Conservation (phyloP, 1,140 invertebrate genomes). For the Sminthurinus signatus region DNA sequence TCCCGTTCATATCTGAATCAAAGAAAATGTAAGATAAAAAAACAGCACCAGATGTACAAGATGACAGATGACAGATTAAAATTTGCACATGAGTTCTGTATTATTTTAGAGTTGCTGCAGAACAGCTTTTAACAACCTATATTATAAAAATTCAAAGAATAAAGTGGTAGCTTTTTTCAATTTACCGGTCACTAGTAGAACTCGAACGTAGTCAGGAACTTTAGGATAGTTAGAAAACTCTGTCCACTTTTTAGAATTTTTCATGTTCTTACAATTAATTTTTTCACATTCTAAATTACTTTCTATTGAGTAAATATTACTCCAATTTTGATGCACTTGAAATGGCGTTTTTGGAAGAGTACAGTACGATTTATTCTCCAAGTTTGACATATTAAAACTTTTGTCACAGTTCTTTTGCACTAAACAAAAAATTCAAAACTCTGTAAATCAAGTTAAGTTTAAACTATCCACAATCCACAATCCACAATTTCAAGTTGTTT, state of each 20-base stretch:
- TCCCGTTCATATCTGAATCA: constrained; percentile 16
- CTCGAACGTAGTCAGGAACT: constrained; percentile 16
- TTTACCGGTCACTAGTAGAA: constrained; percentile 17
- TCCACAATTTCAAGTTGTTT: too few relatives aligned
- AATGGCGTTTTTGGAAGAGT: too few relatives aligned
- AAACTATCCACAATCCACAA: too few relatives aligned
- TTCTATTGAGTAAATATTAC: neutral
- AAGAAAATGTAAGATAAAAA: neutral
- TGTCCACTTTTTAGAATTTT: too few relatives aligned
- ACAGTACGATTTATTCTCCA: neutral
- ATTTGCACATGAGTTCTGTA: neutral
- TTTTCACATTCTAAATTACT: neutral
- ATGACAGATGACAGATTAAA: neutral
- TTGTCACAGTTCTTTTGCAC: too few relatives aligned
- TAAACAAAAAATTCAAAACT: too few relatives aligned
- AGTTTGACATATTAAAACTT: too few relatives aligned
- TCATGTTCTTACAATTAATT: neutral
- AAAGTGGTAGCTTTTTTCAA: neutral
- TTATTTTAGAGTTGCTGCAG: neutral
- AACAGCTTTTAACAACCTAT: neutral
- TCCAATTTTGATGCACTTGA: neutral
- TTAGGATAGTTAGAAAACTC: neutral
- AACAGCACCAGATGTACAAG: neutral
- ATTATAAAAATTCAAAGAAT: neutral
- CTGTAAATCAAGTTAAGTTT: too few relatives aligned